Evolutionary conservation across 2,113 vertebrate species (phyloP).

Genomic region (Malurus cyaneus): DNA sequence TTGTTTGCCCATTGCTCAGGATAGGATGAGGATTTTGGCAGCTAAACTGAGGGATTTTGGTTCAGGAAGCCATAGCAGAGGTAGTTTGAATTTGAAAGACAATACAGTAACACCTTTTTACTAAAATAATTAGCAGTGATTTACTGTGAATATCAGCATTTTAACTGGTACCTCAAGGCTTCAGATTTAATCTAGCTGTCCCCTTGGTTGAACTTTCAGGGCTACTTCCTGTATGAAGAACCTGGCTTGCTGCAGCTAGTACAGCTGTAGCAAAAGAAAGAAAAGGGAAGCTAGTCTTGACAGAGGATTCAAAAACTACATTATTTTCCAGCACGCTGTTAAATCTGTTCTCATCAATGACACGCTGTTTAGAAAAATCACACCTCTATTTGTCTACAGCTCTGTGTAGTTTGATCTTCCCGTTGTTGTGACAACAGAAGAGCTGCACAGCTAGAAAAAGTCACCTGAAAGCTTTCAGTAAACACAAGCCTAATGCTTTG

Average conservation of each 20-base stretch:
- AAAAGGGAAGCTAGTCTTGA: neutral
- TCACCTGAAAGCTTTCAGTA: conserved; percentile 25
- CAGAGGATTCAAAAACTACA: neutral
- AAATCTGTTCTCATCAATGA: neutral
- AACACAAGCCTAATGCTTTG: conserved; percentile 10
- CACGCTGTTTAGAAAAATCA: neutral
- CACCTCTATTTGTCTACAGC: neutral
- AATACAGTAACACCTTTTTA: neutral
- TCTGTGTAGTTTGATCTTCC: neutral
- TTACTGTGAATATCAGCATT: neutral
- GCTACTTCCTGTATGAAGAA: neutral
- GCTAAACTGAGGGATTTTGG: neutral
- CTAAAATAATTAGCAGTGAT: neutral
- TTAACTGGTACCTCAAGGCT: neutral
- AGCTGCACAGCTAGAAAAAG: neutral
- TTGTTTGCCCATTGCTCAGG: neutral
- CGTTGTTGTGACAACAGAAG: conserved; percentile 3
- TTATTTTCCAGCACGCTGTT: neutral
- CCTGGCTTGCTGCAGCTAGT: neutral
- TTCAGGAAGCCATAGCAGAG: neutral
- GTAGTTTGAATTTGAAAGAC: neutral
- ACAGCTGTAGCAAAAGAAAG: neutral
- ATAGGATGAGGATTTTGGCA: neutral
- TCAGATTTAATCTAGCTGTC: conserved; percentile 2
- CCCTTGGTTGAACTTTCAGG: neutral